Percentiles rank a stretch among this genome's conserved stretches.
Evolutionary conservation across 2,797 vertebrate genomes (phyloP).

Genomic region (Bovichtus diacanthus): DNA sequence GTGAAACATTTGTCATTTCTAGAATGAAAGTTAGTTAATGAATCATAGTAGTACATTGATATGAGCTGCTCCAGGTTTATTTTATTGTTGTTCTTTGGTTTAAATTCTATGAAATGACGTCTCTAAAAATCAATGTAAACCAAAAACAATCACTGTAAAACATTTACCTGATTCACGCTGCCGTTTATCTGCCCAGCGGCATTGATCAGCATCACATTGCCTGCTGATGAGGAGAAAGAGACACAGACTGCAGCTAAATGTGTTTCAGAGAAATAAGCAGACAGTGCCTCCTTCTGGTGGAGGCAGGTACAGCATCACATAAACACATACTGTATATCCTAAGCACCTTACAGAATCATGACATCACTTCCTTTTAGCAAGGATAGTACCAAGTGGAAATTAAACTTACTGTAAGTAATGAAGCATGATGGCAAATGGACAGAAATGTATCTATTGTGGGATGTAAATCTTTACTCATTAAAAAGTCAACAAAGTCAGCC

Average conservation of each 20-base stretch:
- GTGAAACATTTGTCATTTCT: slow-evolving; percentile 6
- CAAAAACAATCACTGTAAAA: neutral
- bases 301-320: neutral
- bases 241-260: slow-evolving; percentile 7
- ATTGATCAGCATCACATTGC: slow-evolving; percentile 59
- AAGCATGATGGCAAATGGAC: neutral
- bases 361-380: neutral
- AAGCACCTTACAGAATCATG: neutral
- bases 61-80: neutral
- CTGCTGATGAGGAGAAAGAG: slow-evolving; percentile 28
- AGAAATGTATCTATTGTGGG: neutral
- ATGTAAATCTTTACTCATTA: neutral
- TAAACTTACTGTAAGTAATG: neutral
- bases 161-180: slow-evolving; percentile 58
- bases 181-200: slow-evolving; percentile 73
- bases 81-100: neutral
- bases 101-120: neutral
- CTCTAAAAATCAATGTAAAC: neutral
- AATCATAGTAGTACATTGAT: neutral
- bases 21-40: neutral
- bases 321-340: neutral
- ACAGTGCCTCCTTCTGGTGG: slow-evolving; percentile 50
- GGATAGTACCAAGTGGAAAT: neutral
- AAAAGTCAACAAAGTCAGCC: neutral
- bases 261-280: slow-evolving; percentile 17